Percentiles rank a stretch among this genome's conserved stretches.
Evolutionary conservation across 2,888 invertebrate species (phyloP).

Genomic region (Emmelina monodactyla): DNA sequence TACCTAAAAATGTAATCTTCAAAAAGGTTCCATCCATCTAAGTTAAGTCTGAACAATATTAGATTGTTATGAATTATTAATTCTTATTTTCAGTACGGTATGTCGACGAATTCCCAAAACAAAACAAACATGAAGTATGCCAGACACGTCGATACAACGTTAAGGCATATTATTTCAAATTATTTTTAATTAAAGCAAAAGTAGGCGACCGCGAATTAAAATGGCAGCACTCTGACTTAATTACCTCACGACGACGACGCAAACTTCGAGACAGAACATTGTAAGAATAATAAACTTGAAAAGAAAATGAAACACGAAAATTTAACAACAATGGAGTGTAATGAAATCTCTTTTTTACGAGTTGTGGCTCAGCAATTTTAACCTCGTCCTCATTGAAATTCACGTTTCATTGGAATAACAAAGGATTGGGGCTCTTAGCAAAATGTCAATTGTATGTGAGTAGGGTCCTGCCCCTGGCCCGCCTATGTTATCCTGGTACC

Average conservation of each 20-base stretch:
- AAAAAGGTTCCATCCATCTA: too few species aligned
- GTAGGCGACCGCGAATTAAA: constrained; percentile 40
- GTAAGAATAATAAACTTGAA: constrained; percentile 36
- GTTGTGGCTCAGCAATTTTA: constrained; percentile 47
- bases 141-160: constrained; percentile 31
- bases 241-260: constrained; percentile 34
- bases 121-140: too few species aligned
- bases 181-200: constrained; percentile 60
- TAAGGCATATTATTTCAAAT: constrained; percentile 44
- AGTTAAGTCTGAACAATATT: too few species aligned
- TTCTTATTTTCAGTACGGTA: too few species aligned
- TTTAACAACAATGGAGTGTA: constrained; percentile 50
- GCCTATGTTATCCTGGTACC: constrained; percentile 29
- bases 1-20: too few species aligned
- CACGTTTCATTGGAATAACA: constrained; percentile 50
- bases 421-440: constrained; percentile 48
- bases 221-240: constrained; percentile 42
- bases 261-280: constrained; percentile 29
- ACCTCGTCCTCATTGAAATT: constrained; percentile 57
- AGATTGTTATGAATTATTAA: too few species aligned
- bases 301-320: constrained; percentile 48
- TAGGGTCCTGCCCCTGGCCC: constrained; percentile 27
- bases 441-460: constrained; percentile 50
- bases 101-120: too few species aligned
- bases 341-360: constrained; percentile 48